Evolutionary conservation across 2,113 vertebrate species (phyloP).

Genomic region (Antigone vipio): DNA sequence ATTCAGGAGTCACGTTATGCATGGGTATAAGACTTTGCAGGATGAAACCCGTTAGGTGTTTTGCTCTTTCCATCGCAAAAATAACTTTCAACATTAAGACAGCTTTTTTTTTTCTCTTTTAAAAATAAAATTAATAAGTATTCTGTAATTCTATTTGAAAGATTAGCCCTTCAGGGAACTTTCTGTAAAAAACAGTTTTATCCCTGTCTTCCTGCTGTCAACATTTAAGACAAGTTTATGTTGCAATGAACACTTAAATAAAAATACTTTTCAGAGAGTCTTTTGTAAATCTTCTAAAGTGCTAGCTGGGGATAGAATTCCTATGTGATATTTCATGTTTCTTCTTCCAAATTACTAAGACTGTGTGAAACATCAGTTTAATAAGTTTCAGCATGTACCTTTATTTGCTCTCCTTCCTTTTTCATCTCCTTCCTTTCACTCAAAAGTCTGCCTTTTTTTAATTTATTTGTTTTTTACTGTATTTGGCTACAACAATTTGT

Average conservation of each 20-base stretch:
- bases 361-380: neutral
- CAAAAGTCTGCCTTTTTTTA: neutral
- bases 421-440: neutral
- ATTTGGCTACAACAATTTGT: neutral
- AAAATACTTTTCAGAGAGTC: neutral
- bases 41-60: neutral
- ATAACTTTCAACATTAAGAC: neutral
- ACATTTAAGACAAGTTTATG: neutral
- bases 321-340: neutral
- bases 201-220: constrained; percentile 49
- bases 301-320: neutral
- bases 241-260: neutral
- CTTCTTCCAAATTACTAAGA: neutral
- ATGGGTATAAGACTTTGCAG: neutral
- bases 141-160: constrained; percentile 23
- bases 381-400: neutral
- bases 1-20: neutral
- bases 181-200: constrained; percentile 6
- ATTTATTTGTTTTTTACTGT: neutral
- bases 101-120: too few species aligned
- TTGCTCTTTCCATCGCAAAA: neutral
- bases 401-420: neutral
- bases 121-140: neutral
- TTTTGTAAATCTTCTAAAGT: neutral
- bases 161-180: constrained; percentile 17